Evolutionary conservation across 2,797 vertebrate species (phyloP).

Genomic region (Jordanella pulchra): DNA sequence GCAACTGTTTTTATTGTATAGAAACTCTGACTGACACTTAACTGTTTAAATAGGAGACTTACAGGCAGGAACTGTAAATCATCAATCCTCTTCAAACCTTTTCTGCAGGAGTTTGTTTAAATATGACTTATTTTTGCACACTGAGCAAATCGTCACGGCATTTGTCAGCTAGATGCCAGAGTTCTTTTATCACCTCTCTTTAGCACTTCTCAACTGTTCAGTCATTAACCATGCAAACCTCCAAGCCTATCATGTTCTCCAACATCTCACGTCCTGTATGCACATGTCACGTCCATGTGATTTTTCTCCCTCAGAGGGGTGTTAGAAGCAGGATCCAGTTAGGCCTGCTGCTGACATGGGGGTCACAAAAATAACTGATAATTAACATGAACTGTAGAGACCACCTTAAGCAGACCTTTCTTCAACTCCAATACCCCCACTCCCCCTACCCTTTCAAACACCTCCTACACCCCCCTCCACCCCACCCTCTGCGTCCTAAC

Average conservation of each 20-base stretch:
- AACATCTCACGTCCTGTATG: conserved; percentile 3
- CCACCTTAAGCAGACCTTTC: conserved; percentile 25
- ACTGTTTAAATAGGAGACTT: neutral
- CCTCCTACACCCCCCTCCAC: neutral
- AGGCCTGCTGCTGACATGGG: conserved; percentile 65
- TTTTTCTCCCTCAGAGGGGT: conserved; percentile 40
- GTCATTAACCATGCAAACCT: neutral
- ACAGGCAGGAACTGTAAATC: neutral
- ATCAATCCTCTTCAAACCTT: neutral
- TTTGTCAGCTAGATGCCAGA: neutral
- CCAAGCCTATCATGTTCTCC: conserved; percentile 29
- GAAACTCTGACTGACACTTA: neutral
- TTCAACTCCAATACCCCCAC: conserved; percentile 1
- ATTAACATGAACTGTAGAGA: conserved; percentile 74
- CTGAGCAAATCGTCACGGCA: neutral
- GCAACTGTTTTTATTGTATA: neutral
- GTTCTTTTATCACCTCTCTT: conserved; percentile 1
- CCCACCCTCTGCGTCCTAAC: conserved; percentile 21
- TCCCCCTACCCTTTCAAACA: neutral
- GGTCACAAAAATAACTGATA: conserved; percentile 69
- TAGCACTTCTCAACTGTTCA: conserved; percentile 6
- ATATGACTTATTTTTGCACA: neutral
- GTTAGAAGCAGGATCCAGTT: conserved; percentile 59
- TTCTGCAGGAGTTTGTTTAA: neutral
- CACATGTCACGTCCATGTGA: conserved; percentile 41